Percentiles rank a stretch among this genome's conserved stretches.
phyloP scores from a whole-genome alignment of 2,797 vertebrate genomes.

The Aphelocoma californica region DNA sequence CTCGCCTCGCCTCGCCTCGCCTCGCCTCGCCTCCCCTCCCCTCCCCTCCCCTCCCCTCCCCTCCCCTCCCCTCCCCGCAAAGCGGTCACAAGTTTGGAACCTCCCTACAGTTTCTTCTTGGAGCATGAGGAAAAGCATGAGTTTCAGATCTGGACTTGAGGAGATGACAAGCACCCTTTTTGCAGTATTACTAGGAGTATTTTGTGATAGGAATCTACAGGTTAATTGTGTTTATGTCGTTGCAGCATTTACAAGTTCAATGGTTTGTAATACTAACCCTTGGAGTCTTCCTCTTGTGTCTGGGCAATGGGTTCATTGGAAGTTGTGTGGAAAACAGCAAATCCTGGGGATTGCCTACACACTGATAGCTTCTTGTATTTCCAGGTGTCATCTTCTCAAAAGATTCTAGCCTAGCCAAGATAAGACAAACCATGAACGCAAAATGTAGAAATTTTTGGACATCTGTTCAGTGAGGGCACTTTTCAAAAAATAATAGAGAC shows the following conservation, averaged over 20 bases:
- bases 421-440: background rate
- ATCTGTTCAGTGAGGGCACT: background rate
- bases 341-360: background rate
- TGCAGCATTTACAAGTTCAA: background rate
- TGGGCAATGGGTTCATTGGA: fast-evolving
- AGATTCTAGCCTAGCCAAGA: background rate
- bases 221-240: background rate
- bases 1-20: too few relatives aligned
- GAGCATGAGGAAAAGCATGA: background rate
- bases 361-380: background rate
- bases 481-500: background rate
- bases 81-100: background rate
- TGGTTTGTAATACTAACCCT: background rate
- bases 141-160: background rate
- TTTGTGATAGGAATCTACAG: background rate
- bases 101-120: background rate
- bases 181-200: background rate
- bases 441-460: background rate
- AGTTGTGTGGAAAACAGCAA: background rate
- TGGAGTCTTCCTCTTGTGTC: background rate
- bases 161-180: background rate
- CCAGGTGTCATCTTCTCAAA: background rate
- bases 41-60: too few relatives aligned
- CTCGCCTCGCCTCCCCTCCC: too few relatives aligned
- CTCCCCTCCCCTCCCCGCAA: background rate